Evolutionary conservation across 2,888 invertebrate species (phyloP).

Genomic region (Drepanosiphum platanoidis): DNA sequence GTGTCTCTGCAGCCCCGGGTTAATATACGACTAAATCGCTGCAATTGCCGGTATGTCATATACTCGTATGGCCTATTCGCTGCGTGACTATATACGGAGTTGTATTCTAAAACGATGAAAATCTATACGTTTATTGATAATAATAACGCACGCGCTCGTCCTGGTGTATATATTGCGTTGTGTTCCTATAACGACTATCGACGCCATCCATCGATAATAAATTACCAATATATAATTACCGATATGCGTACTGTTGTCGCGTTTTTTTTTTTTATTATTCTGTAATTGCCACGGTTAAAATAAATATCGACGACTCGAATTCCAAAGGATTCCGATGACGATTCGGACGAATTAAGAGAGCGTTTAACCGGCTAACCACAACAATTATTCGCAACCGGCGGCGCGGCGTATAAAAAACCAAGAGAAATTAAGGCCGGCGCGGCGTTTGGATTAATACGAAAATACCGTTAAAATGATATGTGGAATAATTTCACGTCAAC

Average conservation of each 20-base stretch:
- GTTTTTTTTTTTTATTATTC: neutral
- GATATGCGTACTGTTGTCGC: neutral
- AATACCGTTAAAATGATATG: neutral
- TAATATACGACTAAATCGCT: neutral
- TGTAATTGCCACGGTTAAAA: too few relatives aligned
- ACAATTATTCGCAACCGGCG: too few relatives aligned
- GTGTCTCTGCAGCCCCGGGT: neutral
- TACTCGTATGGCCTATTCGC: neutral
- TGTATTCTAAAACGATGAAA: too few relatives aligned
- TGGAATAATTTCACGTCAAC: slow-evolving; percentile 11
- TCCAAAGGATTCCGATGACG: too few relatives aligned
- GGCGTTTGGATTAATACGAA: neutral
- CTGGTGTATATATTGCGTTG: neutral
- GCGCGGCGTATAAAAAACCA: too few relatives aligned
- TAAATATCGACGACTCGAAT: too few relatives aligned
- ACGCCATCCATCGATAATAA: neutral
- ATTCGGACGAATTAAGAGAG: too few relatives aligned
- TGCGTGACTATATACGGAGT: neutral
- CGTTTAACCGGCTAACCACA: too few relatives aligned
- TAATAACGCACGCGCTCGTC: neutral
- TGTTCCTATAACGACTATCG: neutral
- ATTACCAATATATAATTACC: neutral
- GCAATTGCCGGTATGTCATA: neutral
- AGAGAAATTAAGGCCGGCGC: neutral
- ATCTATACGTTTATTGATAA: too few relatives aligned